These are phyloP conservation scores for Pavo muticus DNA, from an alignment of 2,113 vertebrate species.

Conservation along the genomic window DNA sequence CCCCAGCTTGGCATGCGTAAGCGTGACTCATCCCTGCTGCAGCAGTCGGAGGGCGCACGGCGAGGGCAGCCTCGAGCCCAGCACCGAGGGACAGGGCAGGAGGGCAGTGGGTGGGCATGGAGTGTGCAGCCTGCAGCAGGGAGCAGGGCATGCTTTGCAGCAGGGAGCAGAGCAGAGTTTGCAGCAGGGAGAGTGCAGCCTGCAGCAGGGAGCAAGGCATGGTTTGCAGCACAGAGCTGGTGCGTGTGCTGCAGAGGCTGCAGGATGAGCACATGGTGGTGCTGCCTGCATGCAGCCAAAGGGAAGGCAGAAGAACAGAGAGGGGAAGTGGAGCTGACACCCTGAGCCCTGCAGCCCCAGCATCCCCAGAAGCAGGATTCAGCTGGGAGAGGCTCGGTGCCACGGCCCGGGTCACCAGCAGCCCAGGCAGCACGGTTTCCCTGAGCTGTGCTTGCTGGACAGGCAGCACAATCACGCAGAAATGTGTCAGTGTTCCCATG, in stretches of 20 bases:
- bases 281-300: background rate
- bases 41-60: background rate
- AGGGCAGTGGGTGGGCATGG: background rate
- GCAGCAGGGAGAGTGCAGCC: too few relatives aligned
- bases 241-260: accelerated
- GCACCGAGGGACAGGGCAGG: background rate
- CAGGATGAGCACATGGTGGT: background rate
- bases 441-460: accelerated
- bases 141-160: too few relatives aligned
- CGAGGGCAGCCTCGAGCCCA: background rate
- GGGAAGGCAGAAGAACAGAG: background rate
- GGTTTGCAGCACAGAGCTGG: background rate
- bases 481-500: background rate
- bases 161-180: too few relatives aligned
- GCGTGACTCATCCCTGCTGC: conserved; percentile 53
- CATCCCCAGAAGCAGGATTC: background rate
- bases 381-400: background rate
- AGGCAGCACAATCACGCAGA: background rate
- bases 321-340: background rate
- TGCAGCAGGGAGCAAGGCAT: too few relatives aligned
- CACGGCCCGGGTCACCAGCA: background rate
- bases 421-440: background rate
- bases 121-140: too few relatives aligned
- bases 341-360: background rate
- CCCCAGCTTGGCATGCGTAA: background rate